Evolutionary conservation across 2,797 vertebrate species (phyloP), one percentile per base, ranked within the genome.

Genomic region (Ctenosaura bakeri): DNA sequence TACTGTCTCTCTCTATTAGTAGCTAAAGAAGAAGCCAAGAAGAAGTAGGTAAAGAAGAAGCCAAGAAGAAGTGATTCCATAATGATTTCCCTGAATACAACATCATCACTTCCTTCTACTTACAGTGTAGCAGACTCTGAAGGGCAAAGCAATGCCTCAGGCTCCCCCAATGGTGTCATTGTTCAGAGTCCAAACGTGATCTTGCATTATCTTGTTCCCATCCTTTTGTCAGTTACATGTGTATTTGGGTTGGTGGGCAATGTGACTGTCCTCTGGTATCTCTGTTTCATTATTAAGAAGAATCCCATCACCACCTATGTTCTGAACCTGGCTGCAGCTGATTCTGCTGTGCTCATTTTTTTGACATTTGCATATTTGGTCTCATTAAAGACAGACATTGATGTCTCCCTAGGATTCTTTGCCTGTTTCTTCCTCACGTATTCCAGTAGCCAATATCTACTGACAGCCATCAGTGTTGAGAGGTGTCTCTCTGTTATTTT

Each of bases 381-480:
- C 24, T 29, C 3, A 12, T 69, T 29, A 29, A 69, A 69, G 6
- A 26, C 0, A 46, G 2, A 14, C 29, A 2, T 12, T 8, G 12
- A 10, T 29, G 9, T 29, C 66, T 29, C 26, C 26, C 4, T 10
- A 32, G 12, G 20, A 7, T 13, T 16, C 1, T 35, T 73, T 35
- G 10, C 13, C 42, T 46, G 50, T 29, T 29, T 85, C 1, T 54
- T 74, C n/a, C 5, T 73, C 32, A 20, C 20, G 3, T 79, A 79
- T 22, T 42, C 29, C 46, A 22, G 5, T 1, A 87, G 59, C 16
- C 86, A 69, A 9, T 69, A 69, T 84, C 42, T 84, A 20, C 52
- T 86, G 18, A 76, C 85, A 38, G 50, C 69, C 26, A 88, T 88
- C 66, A 88, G 87, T 52, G 26, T 3, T 10, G 87, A 88, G 46